A percentile compares a stretch with the other conserved stretches of the same genome.
phyloP scores from a whole-genome alignment of 37 sponge, comb jelly and placozoan genomes.

The Aplysina aerophoba region DNA sequence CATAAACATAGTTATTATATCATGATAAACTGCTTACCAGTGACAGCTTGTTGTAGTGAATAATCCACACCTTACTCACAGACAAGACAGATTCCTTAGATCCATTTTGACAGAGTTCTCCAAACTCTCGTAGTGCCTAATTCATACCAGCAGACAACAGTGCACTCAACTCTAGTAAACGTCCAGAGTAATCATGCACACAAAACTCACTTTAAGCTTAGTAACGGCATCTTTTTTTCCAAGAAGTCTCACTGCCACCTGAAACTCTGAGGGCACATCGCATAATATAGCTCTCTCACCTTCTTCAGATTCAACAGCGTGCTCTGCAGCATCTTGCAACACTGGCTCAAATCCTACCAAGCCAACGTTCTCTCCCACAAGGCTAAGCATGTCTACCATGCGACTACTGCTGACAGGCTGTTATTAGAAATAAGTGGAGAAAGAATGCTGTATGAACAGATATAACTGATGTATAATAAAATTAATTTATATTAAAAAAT shows the following conservation, averaged over 20 bases:
- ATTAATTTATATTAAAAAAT: too few relatives aligned
- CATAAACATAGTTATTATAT: too few relatives aligned
- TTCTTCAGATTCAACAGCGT: not conserved
- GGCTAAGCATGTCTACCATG: constrained; percentile 10
- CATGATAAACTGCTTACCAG: not conserved
- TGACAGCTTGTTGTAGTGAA: not conserved
- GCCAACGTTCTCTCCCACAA: not conserved
- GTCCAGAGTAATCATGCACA: too few relatives aligned
- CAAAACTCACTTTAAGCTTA: constrained; percentile 10
- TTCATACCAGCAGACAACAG: too few relatives aligned
- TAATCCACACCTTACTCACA: not conserved
- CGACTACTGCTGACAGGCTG: constrained; percentile 31
- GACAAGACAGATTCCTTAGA: not conserved
- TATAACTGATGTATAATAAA: too few relatives aligned
- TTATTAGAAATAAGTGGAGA: not conserved
- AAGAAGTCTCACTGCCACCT: constrained; percentile 1
- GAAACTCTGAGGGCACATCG: not conserved
- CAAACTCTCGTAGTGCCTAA: constrained; percentile 24
- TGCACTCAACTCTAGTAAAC: too few relatives aligned
- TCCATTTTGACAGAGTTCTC: not conserved
- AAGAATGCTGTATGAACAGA: too few relatives aligned
- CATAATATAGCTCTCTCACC: not conserved
- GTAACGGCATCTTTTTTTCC: constrained; percentile 4
- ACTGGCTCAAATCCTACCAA: not conserved
- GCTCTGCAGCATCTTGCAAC: not conserved